Conservation (phyloP, 2,888 invertebrate genomes). For the Volucella bombylans region DNA sequence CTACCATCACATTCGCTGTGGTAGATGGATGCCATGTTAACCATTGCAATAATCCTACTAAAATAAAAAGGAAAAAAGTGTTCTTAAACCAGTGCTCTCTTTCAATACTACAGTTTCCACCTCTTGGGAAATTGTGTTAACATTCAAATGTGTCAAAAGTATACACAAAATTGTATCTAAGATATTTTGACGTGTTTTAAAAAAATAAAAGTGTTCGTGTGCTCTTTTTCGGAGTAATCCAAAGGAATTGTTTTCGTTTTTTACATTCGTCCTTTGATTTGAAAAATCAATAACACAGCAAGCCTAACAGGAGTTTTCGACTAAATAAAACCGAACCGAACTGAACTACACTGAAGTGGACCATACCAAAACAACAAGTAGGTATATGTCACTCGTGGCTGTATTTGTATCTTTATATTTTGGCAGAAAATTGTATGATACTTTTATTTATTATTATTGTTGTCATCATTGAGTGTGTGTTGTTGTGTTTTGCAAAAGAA, state of each 20-base stretch:
- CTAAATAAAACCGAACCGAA: neutral
- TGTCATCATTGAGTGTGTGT: neutral
- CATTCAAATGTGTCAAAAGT: neutral
- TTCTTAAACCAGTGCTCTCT: too few relatives aligned
- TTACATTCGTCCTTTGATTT: constrained; percentile 24
- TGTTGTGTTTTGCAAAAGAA: neutral
- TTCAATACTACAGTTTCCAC: too few relatives aligned
- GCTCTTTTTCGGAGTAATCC: neutral
- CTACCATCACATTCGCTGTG: neutral
- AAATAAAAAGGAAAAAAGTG: too few relatives aligned
- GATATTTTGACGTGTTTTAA: neutral
- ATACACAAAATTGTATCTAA: neutral
- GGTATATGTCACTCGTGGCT: constrained; percentile 1
- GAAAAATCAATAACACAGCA: constrained; percentile 59
- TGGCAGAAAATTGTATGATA: too few relatives aligned
- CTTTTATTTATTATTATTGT: neutral
- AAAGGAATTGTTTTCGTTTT: constrained; percentile 11
- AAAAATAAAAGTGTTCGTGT: neutral
- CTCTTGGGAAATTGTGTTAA: too few relatives aligned
- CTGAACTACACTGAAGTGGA: neutral
- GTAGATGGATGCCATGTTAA: neutral
- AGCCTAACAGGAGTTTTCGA: neutral
- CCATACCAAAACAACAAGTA: constrained; percentile 18
- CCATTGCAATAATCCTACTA: too few relatives aligned
- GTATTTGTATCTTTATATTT: constrained; percentile 11